phyloP scores from a whole-genome alignment of 2,797 vertebrate genomes.

The Thamnophis elegans region DNA sequence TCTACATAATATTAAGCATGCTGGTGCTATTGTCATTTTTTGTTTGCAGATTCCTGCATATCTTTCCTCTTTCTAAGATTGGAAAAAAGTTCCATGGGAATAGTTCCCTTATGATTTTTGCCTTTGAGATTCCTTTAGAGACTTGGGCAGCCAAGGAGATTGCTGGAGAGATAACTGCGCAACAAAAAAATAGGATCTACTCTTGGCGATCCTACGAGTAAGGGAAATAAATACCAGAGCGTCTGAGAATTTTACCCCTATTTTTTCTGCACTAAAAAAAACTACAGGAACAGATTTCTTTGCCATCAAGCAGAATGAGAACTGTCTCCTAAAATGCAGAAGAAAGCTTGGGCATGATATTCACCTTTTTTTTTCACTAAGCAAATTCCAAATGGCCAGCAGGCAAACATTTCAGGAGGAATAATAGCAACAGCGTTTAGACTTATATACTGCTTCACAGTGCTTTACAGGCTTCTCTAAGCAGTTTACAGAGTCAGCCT shows the following conservation, averaged over 20 bases:
- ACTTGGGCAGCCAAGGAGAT: background rate
- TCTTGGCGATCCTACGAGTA: background rate
- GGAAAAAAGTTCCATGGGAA: background rate
- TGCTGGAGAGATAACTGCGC: background rate
- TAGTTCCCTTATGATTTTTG: background rate
- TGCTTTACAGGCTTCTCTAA: too few relatives aligned
- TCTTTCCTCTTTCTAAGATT: background rate
- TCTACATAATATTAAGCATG: background rate
- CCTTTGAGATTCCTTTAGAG: background rate
- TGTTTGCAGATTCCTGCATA: background rate
- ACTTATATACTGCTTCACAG: too few relatives aligned
- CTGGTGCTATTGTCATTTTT: background rate
- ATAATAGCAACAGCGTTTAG: background rate
- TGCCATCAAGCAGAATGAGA: background rate
- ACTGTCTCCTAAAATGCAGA: background rate
- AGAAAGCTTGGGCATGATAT: background rate
- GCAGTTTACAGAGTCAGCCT: too few relatives aligned
- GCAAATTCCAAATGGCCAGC: background rate
- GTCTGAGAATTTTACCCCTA: background rate
- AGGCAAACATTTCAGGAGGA: background rate
- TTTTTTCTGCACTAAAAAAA: background rate
- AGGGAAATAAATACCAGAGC: background rate
- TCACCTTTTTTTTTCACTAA: background rate
- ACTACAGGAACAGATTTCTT: background rate
- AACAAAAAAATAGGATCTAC: background rate